phyloP scores from a whole-genome alignment of 2,113 vertebrate species.

The Strigops habroptila region DNA sequence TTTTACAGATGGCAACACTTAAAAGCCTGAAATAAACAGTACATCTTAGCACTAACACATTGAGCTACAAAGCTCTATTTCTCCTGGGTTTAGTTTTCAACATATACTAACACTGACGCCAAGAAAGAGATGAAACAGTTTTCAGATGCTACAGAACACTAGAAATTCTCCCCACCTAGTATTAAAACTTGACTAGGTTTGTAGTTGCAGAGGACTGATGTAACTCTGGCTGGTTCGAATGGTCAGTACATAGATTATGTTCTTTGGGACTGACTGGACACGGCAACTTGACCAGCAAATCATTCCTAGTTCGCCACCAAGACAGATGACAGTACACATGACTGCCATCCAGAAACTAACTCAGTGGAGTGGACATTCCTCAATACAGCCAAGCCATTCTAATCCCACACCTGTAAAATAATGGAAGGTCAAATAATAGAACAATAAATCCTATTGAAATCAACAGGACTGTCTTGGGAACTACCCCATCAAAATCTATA shows the following conservation, averaged over 20 bases:
- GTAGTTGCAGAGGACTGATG: neutral
- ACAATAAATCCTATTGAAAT: neutral
- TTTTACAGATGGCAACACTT: conserved; percentile 15
- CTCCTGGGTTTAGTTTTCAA: neutral
- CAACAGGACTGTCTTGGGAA: neutral
- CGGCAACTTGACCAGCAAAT: neutral
- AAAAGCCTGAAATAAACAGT: conserved; percentile 22
- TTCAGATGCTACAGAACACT: neutral
- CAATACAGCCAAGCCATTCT: neutral
- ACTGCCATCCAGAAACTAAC: neutral
- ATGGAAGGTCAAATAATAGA: neutral
- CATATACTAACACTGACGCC: neutral
- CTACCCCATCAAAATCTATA: neutral
- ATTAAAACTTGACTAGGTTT: neutral
- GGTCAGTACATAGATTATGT: neutral
- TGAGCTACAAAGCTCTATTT: neutral
- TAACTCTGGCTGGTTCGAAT: neutral
- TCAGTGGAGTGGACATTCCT: neutral
- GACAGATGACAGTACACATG: neutral
- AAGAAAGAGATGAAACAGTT: neutral
- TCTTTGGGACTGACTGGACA: neutral
- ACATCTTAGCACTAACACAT: neutral
- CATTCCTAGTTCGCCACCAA: neutral
- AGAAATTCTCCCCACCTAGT: neutral
- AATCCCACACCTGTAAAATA: neutral